Percentiles rank a stretch among this genome's conserved stretches.
phyloP scores from a whole-genome alignment of 2,888 invertebrate species.

The Antheraea assamensis region DNA sequence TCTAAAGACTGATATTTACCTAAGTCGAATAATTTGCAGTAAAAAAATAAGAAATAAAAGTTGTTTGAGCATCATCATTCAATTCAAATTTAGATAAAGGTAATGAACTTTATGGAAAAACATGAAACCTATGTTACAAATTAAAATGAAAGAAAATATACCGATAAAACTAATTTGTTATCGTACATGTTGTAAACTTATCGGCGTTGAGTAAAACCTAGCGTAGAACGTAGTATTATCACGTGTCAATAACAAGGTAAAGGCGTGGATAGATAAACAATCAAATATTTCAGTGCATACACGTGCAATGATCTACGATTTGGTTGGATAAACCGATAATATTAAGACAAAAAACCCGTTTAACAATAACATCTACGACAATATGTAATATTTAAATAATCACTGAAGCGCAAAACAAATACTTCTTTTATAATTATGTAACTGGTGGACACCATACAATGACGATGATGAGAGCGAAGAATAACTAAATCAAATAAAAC shows the following conservation, averaged over 20 bases:
- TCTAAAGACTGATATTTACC: no score
- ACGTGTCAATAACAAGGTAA: constrained; percentile 4
- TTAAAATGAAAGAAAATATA: neutral
- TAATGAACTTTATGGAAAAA: neutral
- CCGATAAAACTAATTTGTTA: neutral
- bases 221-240: neutral
- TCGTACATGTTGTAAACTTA: neutral
- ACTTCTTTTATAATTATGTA: no score
- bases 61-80: neutral
- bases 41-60: neutral
- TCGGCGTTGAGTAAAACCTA: neutral
- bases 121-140: neutral
- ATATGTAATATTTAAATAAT: neutral
- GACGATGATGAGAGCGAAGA: no score
- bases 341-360: neutral
- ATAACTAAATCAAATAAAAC: no score
- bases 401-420: neutral
- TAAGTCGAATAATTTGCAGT: no score
- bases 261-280: constrained; percentile 4
- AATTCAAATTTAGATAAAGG: neutral
- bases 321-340: neutral
- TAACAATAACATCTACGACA: neutral
- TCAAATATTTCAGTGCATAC: neutral
- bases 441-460: no score
- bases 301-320: neutral